These are phyloP conservation scores for Pituophis catenifer DNA, from an alignment of 2,113 vertebrate species.

Conservation along the genomic window DNA sequence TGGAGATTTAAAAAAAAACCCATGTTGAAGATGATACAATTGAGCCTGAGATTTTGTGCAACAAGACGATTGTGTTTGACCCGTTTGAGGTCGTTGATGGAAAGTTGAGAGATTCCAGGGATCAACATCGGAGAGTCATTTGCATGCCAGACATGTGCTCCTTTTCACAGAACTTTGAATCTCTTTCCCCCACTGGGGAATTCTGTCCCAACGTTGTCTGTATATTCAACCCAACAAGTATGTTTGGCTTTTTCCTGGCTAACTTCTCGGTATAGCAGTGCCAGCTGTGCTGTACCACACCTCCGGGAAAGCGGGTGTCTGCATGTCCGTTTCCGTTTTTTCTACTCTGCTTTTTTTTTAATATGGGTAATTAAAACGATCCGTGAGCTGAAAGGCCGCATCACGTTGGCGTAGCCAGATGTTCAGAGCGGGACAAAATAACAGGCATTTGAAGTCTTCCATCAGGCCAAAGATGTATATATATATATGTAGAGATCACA, in stretches of 20 bases:
- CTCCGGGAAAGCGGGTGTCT: neutral
- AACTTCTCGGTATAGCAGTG: neutral
- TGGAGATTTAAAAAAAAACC: no score
- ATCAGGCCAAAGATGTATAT: neutral
- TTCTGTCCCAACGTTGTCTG: neutral
- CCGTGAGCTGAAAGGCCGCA: neutral
- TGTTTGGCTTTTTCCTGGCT: constrained; percentile 4
- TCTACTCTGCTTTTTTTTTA: constrained; percentile 6
- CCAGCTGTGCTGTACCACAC: neutral
- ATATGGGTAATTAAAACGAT: constrained; percentile 4
- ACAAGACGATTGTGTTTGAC: neutral
- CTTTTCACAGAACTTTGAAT: neutral
- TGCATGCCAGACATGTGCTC: neutral
- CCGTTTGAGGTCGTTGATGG: neutral
- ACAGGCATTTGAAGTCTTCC: constrained; percentile 8
- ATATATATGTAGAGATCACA: neutral
- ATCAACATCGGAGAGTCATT: neutral
- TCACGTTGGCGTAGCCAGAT: neutral
- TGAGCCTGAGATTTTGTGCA: neutral
- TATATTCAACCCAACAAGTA: neutral
- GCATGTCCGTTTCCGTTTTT: constrained; percentile 1
- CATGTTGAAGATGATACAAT: neutral
- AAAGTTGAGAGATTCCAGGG: neutral
- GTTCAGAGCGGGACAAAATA: constrained; percentile 7
- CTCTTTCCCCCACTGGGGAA: neutral